Base-by-base conservation (phyloP, 2,888 invertebrate species). In the Lapara coniferarum region DNA sequence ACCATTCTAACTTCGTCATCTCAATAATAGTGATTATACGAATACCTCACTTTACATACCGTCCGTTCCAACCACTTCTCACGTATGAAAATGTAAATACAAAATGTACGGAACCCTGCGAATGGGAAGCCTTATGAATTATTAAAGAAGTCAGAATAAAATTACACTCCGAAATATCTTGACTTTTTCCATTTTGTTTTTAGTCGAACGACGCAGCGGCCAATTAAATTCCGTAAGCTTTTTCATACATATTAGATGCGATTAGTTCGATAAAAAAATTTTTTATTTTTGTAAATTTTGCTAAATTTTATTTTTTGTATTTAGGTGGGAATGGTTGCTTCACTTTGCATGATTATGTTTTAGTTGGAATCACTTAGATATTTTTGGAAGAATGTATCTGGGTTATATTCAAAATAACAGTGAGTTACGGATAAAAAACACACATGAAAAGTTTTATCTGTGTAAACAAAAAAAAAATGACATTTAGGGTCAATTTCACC, bases 11-110 rank as follows among this genome's bases (percentile, higher is more conserved):
- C 12, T 19, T 46, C 59, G 63, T 66, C 66, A 66, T 66, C 37
- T 49, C 53, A 10, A 37, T 66, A 52, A 52, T 66, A 52, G 51
- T 30, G 66, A 52, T 10, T 75, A 77, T 78, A 74, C 70, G 73
- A 69, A 76, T 72, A 75, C 76, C 75, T 78, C 73, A 77, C 78
- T 80, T 80, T 78, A 79, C 79, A 83, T 81, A 81, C 73, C 68
- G 69, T 67, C 72, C 70, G 63, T 71, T 75, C 75, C 73, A 56
- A 59, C 75, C 77, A 82, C 81, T 82, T 82, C 79, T 77, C 74
- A 74, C 72, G 79, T 76, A 83, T 83, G 82, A 85, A 85, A 85
- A 85, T 85, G 83, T 82, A 82, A 84, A 84, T 84, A 85, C 72
- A 80, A 75, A 82, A 81, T 81, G 78, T 80, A 80, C 78, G 79